These are phyloP conservation scores for Drosophila subpulchrella DNA, from an alignment of 1,140 invertebrate species.

Conservation along the genomic window DNA sequence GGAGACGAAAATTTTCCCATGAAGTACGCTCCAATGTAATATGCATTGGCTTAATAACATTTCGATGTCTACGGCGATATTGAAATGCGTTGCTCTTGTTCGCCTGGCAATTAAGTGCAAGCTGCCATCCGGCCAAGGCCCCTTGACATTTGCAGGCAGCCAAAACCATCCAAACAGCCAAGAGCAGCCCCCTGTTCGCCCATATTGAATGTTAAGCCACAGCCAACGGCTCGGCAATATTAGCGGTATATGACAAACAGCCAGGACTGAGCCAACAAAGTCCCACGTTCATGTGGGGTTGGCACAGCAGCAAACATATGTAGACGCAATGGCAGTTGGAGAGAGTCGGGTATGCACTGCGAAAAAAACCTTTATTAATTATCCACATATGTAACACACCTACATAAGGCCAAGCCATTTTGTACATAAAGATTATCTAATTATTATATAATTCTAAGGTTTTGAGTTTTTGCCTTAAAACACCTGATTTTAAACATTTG, in stretches of 20 bases:
- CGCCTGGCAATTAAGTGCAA: conserved; percentile 72
- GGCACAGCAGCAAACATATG: conserved; percentile 5
- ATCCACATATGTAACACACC: no score
- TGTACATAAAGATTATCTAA: no score
- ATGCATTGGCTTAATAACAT: conserved; percentile 55
- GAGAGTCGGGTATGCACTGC: conserved; percentile 10
- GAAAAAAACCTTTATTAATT: no score
- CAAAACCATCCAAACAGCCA: neutral
- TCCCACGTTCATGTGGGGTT: conserved; percentile 34
- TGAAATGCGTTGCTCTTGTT: conserved; percentile 63
- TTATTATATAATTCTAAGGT: no score
- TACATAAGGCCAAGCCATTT: no score
- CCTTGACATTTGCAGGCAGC: conserved; percentile 53
- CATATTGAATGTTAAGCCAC: conserved; percentile 52
- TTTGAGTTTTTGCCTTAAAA: no score
- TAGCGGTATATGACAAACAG: conserved; percentile 76
- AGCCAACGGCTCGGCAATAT: conserved; percentile 62
- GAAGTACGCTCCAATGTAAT: conserved; percentile 33
- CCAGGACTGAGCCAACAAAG: conserved; percentile 54
- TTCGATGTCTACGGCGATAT: conserved; percentile 57
- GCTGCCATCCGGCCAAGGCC: conserved; percentile 43
- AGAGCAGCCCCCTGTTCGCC: neutral
- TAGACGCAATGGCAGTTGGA: neutral
- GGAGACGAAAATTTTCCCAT: neutral
- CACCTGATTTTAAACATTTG: no score